Evolutionary conservation across 2,888 invertebrate genomes (phyloP), one percentile per base, ranked within the genome.

Genomic region (Teinopalpus imperialis): DNA sequence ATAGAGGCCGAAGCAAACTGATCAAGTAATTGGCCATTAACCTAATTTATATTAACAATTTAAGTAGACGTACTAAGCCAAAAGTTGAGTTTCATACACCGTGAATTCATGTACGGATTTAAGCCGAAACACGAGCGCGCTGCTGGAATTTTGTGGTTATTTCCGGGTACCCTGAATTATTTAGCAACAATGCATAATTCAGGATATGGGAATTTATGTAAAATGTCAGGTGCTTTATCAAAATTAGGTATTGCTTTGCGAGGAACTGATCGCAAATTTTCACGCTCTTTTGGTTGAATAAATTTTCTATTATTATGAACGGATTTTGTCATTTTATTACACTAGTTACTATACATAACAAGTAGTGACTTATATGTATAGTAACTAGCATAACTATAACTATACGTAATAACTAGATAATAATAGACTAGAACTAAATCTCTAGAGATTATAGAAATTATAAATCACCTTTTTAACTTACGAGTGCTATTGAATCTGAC

Each of bases 11-110:
- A 37, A 32, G 41, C 31, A 16, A 23, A 30, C 24, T 30, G 41
- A 41, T 29, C 40, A n/a, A 35, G 45, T 45, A 45, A 48, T 46
- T 46, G 32, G 40, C 45, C 31, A 48, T 51, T 51, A 51, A 36
- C 51, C 48, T 48, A 51, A 51, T 48, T 51, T 43, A 34, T 37
- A 16, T 12, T 26, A 35, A 21, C 32, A 9, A 40, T 40, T 46
- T 35, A 32, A 39, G 32, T 27, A 31, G 3, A 9, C 40, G 12
- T 16, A 24, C 21, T 27, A 14, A 29, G 34, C 23, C 8, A n/a
- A 35, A 35, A 41, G 16, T 41, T 26, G 4, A 21, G 13, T 45
- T 45, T 27, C 21, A 36, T 43, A 35, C 18, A 29, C 14, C 6
- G 23, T 10, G 9, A 7, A 21, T 10, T 13, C 7, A 5, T 20